These are phyloP conservation scores for Oppia nitens DNA, from an alignment of 1,140 invertebrate species.

Conservation along the genomic window DNA sequence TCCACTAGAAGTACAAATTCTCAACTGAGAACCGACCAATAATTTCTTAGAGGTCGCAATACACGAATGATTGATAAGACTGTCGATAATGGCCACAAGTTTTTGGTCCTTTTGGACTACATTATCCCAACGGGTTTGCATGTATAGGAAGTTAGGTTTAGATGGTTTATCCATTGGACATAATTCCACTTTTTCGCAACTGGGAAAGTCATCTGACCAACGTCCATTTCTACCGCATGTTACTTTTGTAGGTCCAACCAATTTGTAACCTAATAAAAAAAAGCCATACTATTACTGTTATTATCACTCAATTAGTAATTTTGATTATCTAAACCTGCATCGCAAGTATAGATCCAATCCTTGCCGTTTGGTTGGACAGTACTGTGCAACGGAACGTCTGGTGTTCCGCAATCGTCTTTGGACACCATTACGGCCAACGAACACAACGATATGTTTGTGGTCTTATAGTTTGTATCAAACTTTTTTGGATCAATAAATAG, in stretches of 20 bases:
- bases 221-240: not conserved
- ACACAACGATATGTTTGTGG: not conserved
- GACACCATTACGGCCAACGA: not conserved
- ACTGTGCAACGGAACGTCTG: not conserved
- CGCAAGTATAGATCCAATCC: not conserved
- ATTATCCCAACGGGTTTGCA: not conserved
- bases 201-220: not conserved
- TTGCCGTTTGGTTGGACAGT: not conserved
- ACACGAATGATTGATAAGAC: not conserved
- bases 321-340: not conserved
- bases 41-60: not conserved
- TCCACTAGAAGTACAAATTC: not conserved
- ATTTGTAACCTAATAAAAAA: not conserved
- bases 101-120: not conserved
- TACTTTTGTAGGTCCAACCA: not conserved
- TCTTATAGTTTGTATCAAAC: not conserved
- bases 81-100: not conserved
- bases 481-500: not conserved
- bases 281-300: not conserved
- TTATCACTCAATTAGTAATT: not conserved
- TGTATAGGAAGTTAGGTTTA: too few species aligned
- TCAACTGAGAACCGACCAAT: not conserved
- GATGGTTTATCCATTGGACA: too few species aligned
- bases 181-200: not conserved
- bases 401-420: not conserved